These are phyloP conservation scores for Myotis planiceps DNA, from an alignment of 2,797 vertebrate species.

Conservation along the genomic window DNA sequence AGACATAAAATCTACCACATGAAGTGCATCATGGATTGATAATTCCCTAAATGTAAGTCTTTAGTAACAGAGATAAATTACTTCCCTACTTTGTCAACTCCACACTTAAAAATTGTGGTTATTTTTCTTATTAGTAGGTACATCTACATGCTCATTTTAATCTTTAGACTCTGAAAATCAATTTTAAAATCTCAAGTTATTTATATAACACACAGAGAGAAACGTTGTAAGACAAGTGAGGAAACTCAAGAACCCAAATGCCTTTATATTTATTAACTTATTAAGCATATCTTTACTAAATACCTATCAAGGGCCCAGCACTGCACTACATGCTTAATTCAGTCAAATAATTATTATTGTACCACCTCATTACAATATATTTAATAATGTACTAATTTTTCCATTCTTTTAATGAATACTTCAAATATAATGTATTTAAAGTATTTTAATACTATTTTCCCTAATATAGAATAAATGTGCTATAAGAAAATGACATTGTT, in stretches of 20 bases:
- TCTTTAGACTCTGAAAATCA: slow-evolving; percentile 7
- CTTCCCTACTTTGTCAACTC: background rate
- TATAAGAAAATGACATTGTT: background rate
- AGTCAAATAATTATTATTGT: background rate
- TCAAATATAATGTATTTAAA: slow-evolving; percentile 21
- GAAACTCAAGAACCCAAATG: background rate
- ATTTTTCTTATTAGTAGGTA: background rate
- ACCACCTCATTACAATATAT: background rate
- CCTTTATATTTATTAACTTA: background rate
- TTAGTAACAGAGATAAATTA: background rate
- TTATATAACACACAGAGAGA: background rate
- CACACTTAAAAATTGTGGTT: background rate
- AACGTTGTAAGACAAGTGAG: background rate
- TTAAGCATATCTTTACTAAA: background rate
- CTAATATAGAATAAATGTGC: background rate
- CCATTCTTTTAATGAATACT: slow-evolving; percentile 14
- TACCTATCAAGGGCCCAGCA: background rate
- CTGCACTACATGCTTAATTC: background rate
- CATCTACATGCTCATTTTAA: background rate
- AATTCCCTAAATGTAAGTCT: background rate
- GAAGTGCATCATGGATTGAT: background rate
- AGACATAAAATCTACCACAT: background rate
- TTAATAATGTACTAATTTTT: background rate
- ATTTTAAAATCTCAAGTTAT: background rate
- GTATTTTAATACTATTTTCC: slow-evolving; percentile 9